Evolutionary conservation across 2,113 vertebrate genomes (phyloP).

Genomic region (Cervus canadensis): DNA sequence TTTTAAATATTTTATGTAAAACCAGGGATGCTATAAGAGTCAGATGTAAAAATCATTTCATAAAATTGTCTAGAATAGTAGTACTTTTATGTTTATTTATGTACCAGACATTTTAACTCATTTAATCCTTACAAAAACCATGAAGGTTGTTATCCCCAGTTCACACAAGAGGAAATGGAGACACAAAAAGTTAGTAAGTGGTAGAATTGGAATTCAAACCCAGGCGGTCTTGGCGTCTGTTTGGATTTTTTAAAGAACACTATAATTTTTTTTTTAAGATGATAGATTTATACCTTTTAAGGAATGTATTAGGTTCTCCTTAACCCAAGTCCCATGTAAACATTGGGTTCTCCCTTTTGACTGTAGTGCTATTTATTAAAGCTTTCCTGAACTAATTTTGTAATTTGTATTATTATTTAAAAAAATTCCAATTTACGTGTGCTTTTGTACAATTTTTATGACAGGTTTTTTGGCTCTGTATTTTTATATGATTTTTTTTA

Average conservation of each 20-base stretch:
- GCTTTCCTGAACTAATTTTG: background rate
- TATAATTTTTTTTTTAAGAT: background rate
- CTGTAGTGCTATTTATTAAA: background rate
- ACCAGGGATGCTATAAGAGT: background rate
- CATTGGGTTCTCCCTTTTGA: background rate
- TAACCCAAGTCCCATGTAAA: background rate
- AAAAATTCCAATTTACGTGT: background rate
- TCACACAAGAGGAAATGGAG: background rate
- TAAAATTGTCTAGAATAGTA: background rate
- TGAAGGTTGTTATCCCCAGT: background rate
- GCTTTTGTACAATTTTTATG: background rate
- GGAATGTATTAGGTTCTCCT: background rate
- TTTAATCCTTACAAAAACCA: background rate
- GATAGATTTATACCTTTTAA: background rate
- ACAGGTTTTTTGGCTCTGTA: background rate
- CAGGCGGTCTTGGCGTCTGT: background rate
- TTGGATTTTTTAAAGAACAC: background rate
- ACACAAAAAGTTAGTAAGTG: background rate
- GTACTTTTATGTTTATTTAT: background rate
- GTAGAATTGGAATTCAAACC: background rate
- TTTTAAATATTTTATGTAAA: conserved; percentile 10
- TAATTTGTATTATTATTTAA: background rate
- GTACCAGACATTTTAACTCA: background rate
- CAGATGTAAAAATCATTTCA: background rate
- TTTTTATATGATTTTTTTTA: background rate